Evolutionary conservation across 2,113 vertebrate species (phyloP).

Genomic region (Crotalus horridus): DNA sequence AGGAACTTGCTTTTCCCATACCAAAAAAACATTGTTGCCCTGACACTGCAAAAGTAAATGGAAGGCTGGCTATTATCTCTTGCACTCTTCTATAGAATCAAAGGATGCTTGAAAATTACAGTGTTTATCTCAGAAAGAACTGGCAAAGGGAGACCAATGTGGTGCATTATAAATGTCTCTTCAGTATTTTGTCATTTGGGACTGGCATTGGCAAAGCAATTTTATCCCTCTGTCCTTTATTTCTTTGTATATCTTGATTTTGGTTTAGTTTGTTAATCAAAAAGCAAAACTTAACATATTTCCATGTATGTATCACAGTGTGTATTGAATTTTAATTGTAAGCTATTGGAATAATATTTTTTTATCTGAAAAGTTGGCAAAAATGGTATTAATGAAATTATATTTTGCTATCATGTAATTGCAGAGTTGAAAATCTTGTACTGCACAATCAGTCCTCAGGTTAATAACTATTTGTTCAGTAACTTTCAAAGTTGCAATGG

Average conservation of each 20-base stretch:
- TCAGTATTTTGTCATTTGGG: background rate
- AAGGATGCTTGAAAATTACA: no score
- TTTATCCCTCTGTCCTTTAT: background rate
- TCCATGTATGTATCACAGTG: background rate
- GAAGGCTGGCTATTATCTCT: no score
- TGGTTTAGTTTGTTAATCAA: background rate
- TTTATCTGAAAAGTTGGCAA: background rate
- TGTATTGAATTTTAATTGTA: background rate
- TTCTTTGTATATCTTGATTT: background rate
- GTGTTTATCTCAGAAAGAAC: background rate
- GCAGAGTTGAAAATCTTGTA: background rate
- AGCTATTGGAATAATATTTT: background rate
- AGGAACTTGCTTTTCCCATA: no score
- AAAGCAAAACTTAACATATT: background rate
- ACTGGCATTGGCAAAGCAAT: background rate
- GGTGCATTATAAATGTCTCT: background rate
- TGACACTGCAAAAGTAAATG: no score
- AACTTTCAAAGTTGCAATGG: background rate
- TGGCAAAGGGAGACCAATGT: background rate
- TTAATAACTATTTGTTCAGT: background rate
- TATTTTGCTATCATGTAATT: background rate
- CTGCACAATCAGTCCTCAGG: background rate
- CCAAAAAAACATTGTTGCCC: no score
- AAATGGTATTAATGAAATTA: background rate
- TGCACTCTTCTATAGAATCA: no score